Evolutionary conservation across 2,797 vertebrate species (phyloP).

Genomic region (Pseudochirops cupreus): DNA sequence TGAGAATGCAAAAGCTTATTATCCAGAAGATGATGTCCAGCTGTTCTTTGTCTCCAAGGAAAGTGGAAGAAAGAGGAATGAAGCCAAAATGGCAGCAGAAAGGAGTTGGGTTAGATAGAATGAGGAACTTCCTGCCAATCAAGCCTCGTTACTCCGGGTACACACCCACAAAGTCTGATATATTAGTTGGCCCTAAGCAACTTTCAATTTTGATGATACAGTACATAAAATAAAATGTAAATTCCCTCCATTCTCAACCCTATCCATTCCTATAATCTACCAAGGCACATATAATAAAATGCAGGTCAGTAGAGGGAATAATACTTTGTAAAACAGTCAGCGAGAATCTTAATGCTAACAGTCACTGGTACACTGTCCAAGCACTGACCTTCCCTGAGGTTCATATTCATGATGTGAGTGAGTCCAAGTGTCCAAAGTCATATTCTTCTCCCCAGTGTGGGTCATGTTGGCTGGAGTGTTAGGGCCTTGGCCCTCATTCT

Average conservation of each 20-base stretch:
- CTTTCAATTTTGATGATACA: slow-evolving; percentile 27
- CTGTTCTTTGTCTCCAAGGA: slow-evolving; percentile 22
- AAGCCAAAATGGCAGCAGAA: slow-evolving; percentile 12
- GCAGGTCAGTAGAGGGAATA: neutral
- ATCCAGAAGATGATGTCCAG: slow-evolving; percentile 13
- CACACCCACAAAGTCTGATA: neutral
- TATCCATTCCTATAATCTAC: neutral
- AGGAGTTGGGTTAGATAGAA: slow-evolving; percentile 30
- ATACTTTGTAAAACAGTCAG: neutral
- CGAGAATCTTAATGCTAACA: neutral
- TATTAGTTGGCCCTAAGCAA: slow-evolving; percentile 37
- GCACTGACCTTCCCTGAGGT: neutral
- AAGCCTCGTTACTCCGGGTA: neutral
- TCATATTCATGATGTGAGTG: neutral
- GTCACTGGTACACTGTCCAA: neutral
- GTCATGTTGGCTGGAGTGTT: neutral
- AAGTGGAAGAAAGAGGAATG: slow-evolving; percentile 19
- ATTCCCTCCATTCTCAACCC: neutral
- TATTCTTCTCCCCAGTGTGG: neutral
- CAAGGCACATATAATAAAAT: neutral
- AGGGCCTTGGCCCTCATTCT: neutral
- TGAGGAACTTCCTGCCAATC: slow-evolving; percentile 10
- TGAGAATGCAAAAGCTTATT: slow-evolving; percentile 7
- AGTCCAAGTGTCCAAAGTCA: neutral
- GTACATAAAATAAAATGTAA: slow-evolving; percentile 24